Base-by-base conservation (phyloP, 2,113 vertebrate species). In the Notechis scutatus region DNA sequence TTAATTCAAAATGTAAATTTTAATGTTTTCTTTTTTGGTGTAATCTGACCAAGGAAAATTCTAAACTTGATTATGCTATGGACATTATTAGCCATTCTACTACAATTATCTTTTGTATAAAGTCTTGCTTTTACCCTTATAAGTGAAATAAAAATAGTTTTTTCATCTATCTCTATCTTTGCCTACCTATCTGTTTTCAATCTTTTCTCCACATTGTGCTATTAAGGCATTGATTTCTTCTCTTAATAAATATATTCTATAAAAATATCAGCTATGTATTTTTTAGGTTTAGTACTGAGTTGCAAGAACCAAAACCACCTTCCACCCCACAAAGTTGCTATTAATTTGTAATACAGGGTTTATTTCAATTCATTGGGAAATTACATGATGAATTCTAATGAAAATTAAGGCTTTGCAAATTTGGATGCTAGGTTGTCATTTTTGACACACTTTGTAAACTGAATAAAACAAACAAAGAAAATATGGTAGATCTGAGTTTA, bases 81-180 rank as follows among this genome's bases (percentile, higher is more conserved):
- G 86, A 47, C 89, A 81, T 34, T 92, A 92, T 93, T 94, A 90
- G 11, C 87, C 34, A 59, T 24, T 95, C 92, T 92, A 54, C 87
- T 89, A 8, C 93, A 85, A 34, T 54, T 95, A 90, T 54, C 93
- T 94, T 54, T 21, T 91, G 34, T 91, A 59, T 91, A 15, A 91
- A 12, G 20, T 54, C 92, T 92, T 61, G 42, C 4, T 85, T 11
- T 24, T 47, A 56, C 5, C 6, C n/a, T 69, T 87, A 15, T 18
- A 69, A 90, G 14, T 90, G 39, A 87, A 92, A 20, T 56, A 50
- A 92, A 8, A 42, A 69, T 56, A 55, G 34, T 9, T 21, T 92
- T 26, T 91, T 55, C 21, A 92, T 92, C 87, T 91, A 14, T 47
- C 29, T 34, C 26, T 34, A 29, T 69, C 12, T n/a, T 29, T 69